A percentile compares a stretch with the other conserved stretches of the same genome.
phyloP scores from a whole-genome alignment of 2,113 vertebrate genomes.

The Sula dactylatra region DNA sequence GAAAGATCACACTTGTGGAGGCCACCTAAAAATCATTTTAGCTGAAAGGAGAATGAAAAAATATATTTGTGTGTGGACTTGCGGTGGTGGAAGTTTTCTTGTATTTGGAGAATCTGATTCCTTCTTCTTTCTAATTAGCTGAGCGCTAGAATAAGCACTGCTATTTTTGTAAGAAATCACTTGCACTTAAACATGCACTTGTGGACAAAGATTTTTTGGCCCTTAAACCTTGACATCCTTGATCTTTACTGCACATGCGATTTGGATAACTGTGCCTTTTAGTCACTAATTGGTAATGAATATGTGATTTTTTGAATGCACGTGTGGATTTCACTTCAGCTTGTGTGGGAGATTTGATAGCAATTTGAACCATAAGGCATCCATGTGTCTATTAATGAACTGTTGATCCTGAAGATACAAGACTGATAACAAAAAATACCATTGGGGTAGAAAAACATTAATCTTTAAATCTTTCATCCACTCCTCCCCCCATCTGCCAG shows the following conservation, averaged over 20 bases:
- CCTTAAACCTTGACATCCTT: not conserved
- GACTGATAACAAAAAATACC: not conserved
- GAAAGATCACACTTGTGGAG: not conserved
- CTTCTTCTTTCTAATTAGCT: not conserved
- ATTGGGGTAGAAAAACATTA: not conserved
- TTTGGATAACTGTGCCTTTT: not conserved
- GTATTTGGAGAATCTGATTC: not conserved
- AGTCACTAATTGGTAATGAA: not conserved
- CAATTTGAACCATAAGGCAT: not conserved
- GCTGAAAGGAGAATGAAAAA: not conserved
- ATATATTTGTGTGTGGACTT: not conserved
- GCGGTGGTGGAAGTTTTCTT: not conserved
- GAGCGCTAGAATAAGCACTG: not conserved
- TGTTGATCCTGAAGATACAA: not conserved
- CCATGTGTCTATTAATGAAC: not conserved
- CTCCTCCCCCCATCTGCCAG: not conserved
- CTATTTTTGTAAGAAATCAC: not conserved
- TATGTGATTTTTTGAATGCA: not conserved
- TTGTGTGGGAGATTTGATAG: not conserved
- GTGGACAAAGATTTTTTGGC: not conserved
- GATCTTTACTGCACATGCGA: not conserved
- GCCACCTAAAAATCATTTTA: not conserved
- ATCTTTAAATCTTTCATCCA: not conserved
- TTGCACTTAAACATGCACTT: not conserved
- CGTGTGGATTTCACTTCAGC: not conserved